A percentile compares a stretch with the other conserved stretches of the same genome.
Conservation (phyloP, 1,140 invertebrate species). For the Belonocnema kinseyi region DNA sequence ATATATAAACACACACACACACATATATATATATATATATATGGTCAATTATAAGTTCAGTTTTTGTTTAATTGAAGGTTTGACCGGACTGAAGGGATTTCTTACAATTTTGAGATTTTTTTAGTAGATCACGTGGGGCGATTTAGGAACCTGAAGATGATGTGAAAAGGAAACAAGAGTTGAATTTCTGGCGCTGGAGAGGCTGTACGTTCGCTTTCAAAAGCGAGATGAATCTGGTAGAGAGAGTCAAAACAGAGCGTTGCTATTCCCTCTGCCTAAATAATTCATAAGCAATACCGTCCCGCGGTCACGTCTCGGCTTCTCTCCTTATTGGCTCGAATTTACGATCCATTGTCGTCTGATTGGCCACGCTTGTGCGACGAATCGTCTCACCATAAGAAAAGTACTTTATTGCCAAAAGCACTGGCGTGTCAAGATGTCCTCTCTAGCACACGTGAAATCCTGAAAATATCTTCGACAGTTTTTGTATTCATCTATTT, state of each 20-base stretch:
- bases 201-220: constrained; percentile 1
- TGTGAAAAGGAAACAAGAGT: constrained; percentile 9
- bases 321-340: constrained; percentile 71
- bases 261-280: constrained; percentile 63
- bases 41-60: no score
- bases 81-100: no score
- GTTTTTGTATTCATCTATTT: not conserved
- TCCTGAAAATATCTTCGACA: not conserved
- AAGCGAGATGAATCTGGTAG: constrained; percentile 31
- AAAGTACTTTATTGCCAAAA: constrained; percentile 68
- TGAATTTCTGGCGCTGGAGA: not conserved
- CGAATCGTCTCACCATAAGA: constrained; percentile 63
- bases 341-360: constrained; percentile 74
- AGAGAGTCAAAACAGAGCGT: constrained; percentile 55
- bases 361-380: constrained; percentile 73
- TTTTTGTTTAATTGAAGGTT: no score
- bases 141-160: not conserved
- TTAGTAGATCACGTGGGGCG: not conserved
- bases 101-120: not conserved
- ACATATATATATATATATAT: no score
- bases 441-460: constrained; percentile 17
- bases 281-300: constrained; percentile 75
- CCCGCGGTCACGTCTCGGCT: constrained; percentile 68
- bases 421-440: constrained; percentile 53
- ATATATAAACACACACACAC: no score